These are phyloP conservation scores for Electrophaes corylata DNA, from an alignment of 2,888 invertebrate species.

Conservation along the genomic window DNA sequence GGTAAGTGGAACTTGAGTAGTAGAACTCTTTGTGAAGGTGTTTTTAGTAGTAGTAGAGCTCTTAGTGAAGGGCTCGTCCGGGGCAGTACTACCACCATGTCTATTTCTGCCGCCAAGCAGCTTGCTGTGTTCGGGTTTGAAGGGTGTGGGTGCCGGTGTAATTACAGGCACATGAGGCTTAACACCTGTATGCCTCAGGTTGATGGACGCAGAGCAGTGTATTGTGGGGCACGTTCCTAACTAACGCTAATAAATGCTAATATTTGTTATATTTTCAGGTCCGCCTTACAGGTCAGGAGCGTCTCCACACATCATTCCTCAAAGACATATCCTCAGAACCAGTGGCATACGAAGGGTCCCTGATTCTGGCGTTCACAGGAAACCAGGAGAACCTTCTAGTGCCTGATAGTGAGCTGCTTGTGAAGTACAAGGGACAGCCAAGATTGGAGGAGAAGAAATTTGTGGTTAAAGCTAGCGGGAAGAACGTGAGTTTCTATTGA, in stretches of 20 bases:
- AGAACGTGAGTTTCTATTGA: constrained; percentile 51
- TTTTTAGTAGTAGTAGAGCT: no score
- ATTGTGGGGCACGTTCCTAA: no score
- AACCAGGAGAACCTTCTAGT: constrained; percentile 22
- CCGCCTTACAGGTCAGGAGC: constrained; percentile 62
- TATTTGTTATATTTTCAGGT: constrained; percentile 50
- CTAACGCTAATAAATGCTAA: not conserved
- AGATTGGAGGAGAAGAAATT: constrained; percentile 51
- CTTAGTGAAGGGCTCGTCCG: no score
- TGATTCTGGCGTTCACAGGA: constrained; percentile 51
- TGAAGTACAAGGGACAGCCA: constrained; percentile 59
- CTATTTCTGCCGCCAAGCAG: no score
- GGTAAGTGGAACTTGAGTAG: constrained; percentile 47
- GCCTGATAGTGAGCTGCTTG: constrained; percentile 47
- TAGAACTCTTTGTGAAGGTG: no score
- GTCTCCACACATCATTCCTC: constrained; percentile 53
- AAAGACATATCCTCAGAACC: constrained; percentile 59
- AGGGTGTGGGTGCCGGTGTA: no score
- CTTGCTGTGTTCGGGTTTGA: no score
- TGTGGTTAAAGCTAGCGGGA: constrained; percentile 56
- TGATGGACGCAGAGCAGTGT: no score
- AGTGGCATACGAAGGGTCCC: constrained; percentile 58
- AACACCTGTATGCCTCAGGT: no score
- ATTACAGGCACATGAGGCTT: no score
- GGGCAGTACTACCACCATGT: no score